These are phyloP conservation scores for Actinernus sp. DNA, from an alignment of 92 coral and sea anemone species.

Conservation along the genomic window DNA sequence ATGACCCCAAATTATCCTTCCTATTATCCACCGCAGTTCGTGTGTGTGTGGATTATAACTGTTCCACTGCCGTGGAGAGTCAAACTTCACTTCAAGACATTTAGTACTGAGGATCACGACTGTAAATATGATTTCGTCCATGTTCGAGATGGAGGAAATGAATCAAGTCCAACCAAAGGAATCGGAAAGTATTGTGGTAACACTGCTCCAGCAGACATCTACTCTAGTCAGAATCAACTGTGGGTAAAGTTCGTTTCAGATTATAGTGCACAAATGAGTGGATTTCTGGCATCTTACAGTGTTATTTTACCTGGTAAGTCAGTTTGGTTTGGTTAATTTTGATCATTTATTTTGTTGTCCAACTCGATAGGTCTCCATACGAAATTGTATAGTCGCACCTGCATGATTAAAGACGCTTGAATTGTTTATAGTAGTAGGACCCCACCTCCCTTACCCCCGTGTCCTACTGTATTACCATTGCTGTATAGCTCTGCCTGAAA, in stretches of 20 bases:
- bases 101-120: conserved; percentile 32
- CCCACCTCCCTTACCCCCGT: too few species aligned
- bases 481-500: too few species aligned
- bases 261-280: conserved; percentile 17
- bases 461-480: too few species aligned
- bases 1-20: conserved; percentile 51
- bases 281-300: conserved; percentile 45
- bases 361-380: too few species aligned
- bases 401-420: too few species aligned
- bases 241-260: conserved; percentile 52
- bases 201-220: background rate
- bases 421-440: too few species aligned
- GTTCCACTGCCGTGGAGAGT: conserved; percentile 40
- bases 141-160: conserved; percentile 46
- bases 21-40: conserved; percentile 32
- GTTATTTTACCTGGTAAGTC: conserved; percentile 48
- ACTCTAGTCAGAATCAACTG: conserved; percentile 36
- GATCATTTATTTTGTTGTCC: too few species aligned
- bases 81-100: conserved; percentile 20
- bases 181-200: conserved; percentile 18
- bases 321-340: too few species aligned
- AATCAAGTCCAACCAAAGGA: conserved; percentile 13
- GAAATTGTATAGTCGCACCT: too few species aligned
- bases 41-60: conserved; percentile 48
- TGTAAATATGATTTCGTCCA: conserved; percentile 56